These are phyloP conservation scores for Nymphalis urticae DNA, from an alignment of 2,888 invertebrate genomes.

Conservation along the genomic window DNA sequence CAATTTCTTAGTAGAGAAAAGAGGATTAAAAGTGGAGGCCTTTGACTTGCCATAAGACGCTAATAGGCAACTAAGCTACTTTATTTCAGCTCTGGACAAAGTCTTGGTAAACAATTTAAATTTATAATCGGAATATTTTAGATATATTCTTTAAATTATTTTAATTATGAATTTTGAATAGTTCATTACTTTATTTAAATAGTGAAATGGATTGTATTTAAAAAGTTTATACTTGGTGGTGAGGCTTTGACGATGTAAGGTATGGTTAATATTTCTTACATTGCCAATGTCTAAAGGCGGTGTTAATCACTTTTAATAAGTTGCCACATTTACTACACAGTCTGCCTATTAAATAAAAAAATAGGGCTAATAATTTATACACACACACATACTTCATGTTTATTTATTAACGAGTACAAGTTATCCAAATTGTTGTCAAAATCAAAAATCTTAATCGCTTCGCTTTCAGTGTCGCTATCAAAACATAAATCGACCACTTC, in stretches of 20 bases:
- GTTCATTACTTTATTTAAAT: too few species aligned
- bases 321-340: too few species aligned
- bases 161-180: too few species aligned
- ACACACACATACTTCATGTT: neutral
- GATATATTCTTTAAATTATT: neutral
- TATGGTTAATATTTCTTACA: too few species aligned
- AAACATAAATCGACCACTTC: conserved; percentile 12
- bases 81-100: conserved; percentile 19
- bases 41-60: conserved; percentile 25
- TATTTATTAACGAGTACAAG: neutral
- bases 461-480: conserved; percentile 9
- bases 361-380: neutral
- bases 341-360: too few species aligned
- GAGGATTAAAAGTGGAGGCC: conserved; percentile 27
- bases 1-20: conserved; percentile 23
- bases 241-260: too few species aligned
- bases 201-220: too few species aligned
- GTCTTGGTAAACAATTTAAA: conserved; percentile 14
- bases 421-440: neutral
- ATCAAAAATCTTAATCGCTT: conserved; percentile 1
- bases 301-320: neutral
- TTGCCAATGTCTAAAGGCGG: too few species aligned
- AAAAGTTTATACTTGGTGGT: too few species aligned
- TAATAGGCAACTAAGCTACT: conserved; percentile 25
- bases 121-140: neutral